Conservation (phyloP, 2,113 vertebrate genomes). For the Pavo muticus region DNA sequence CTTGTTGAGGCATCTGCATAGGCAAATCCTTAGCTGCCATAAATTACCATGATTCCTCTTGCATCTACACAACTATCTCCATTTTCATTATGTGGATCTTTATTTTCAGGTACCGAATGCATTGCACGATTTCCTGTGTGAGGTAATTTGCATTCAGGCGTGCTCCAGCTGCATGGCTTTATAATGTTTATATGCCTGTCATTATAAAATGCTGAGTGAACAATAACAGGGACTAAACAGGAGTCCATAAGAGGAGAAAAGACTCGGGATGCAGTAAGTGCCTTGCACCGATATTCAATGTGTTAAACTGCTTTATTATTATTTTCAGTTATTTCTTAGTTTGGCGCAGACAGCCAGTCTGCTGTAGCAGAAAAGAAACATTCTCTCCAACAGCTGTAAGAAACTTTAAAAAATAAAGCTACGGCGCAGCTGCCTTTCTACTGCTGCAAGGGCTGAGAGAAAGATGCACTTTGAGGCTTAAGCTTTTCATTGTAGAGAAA, state of each 20-base stretch:
- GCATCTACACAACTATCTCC: not conserved
- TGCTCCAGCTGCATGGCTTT: constrained; percentile 7
- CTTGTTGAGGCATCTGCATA: not conserved
- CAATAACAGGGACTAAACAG: constrained; percentile 15
- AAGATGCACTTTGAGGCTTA: not conserved
- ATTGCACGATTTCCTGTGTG: not conserved
- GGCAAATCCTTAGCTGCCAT: constrained; percentile 17
- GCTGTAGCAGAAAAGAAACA: not conserved
- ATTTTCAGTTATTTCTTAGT: constrained; percentile 17
- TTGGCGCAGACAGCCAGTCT: not conserved
- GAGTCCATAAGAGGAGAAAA: not conserved
- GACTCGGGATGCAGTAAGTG: not conserved
- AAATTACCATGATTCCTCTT: constrained; percentile 24
- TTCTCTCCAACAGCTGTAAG: not conserved
- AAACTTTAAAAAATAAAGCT: constrained; percentile 20
- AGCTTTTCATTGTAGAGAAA: not conserved
- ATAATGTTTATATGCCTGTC: not conserved
- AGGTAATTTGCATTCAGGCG: not conserved
- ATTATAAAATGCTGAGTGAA: constrained; percentile 48
- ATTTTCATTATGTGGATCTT: constrained; percentile 42
- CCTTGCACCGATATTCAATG: not conserved
- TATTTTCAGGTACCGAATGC: constrained; percentile 37
- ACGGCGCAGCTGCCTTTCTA: not conserved
- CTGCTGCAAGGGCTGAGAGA: not conserved
- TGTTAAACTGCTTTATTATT: not conserved